Conservation (phyloP, 2,797 vertebrate species). For the Lepilemur ruficaudatus region DNA sequence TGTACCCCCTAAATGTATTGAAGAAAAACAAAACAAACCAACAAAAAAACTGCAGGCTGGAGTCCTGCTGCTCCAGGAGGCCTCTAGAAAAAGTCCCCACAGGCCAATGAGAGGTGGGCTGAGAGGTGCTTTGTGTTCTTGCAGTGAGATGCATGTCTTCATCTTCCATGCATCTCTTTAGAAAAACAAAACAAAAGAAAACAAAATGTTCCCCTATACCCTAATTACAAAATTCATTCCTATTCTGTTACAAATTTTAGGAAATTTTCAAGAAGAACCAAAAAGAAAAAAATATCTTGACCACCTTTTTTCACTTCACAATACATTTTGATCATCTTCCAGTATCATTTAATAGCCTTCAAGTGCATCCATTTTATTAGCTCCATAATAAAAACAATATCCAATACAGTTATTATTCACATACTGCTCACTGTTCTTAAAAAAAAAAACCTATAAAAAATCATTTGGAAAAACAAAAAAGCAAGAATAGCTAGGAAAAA, state of each 20-base stretch:
- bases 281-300: not conserved
- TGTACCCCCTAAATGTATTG: too few relatives aligned
- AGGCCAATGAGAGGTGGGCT: not conserved
- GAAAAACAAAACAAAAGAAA: not conserved
- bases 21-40: too few relatives aligned
- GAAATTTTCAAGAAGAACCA: not conserved
- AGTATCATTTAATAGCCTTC: not conserved
- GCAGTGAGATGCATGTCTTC: not conserved
- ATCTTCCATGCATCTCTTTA: not conserved
- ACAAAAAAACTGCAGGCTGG: too few relatives aligned
- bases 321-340: not conserved
- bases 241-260: not conserved
- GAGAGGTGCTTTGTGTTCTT: not conserved
- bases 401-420: not conserved
- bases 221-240: not conserved
- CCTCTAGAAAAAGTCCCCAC: too few relatives aligned
- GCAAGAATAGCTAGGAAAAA: not conserved
- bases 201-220: not conserved
- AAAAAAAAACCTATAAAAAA: not conserved
- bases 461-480: not conserved
- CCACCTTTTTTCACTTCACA: not conserved
- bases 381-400: not conserved
- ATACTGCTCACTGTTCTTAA: not conserved
- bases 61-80: too few relatives aligned
- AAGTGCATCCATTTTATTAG: not conserved